phyloP scores from a whole-genome alignment of 2,113 vertebrate genomes.

The Sander vitreus region DNA sequence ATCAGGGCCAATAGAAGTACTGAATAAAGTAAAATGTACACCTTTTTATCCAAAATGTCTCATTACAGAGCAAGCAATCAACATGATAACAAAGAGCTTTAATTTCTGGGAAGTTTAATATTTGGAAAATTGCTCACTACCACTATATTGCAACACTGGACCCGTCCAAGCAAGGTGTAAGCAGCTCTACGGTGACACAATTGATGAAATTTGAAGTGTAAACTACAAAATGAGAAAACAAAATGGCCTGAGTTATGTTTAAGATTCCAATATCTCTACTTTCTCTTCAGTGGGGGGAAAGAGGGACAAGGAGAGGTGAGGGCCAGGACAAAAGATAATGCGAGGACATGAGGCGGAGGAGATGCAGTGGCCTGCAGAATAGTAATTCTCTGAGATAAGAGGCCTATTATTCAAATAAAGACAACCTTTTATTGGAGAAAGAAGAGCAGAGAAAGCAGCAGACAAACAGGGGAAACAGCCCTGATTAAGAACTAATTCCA shows the following conservation, averaged over 20 bases:
- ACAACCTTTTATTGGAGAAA: conserved; percentile 44
- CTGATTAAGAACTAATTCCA: conserved; percentile 64
- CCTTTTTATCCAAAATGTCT: no score
- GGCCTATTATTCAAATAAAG: conserved; percentile 76
- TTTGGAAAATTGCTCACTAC: not conserved
- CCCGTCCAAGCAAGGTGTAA: not conserved
- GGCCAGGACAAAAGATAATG: conserved; percentile 50
- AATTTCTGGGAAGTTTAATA: conserved; percentile 2
- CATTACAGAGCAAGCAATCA: not conserved
- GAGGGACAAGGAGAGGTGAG: conserved; percentile 67
- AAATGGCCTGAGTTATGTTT: conserved; percentile 5
- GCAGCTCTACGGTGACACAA: conserved; percentile 10
- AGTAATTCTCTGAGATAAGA: conserved; percentile 69
- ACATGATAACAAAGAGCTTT: not conserved
- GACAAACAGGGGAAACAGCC: conserved; percentile 37
- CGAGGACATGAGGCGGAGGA: conserved; percentile 1
- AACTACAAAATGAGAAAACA: conserved; percentile 15
- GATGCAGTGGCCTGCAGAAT: conserved; percentile 45
- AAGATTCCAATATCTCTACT: conserved; percentile 22
- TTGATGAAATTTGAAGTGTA: conserved; percentile 16
- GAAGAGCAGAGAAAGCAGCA: conserved; percentile 8
- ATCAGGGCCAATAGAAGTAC: not conserved
- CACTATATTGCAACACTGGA: not conserved
- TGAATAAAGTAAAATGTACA: not conserved
- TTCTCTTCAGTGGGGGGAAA: conserved; percentile 12